Percentiles rank a stretch among this genome's conserved stretches.
phyloP scores from a whole-genome alignment of 2,113 vertebrate genomes.

The Sapayoa aenigma region DNA sequence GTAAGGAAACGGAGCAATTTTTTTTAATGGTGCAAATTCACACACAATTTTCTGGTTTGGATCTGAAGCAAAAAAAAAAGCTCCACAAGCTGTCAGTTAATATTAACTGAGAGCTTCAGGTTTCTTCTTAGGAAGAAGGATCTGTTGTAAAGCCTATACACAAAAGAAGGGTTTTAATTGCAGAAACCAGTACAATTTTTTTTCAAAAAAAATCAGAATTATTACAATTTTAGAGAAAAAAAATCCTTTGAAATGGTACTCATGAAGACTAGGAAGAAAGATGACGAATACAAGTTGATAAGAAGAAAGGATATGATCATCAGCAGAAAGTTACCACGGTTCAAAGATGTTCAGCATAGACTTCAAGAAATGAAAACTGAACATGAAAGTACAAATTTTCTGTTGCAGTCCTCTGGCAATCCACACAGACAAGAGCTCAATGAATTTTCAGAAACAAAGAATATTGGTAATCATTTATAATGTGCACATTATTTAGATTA shows the following conservation, averaged over 20 bases:
- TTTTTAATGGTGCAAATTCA: neutral
- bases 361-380: neutral
- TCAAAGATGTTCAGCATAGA: neutral
- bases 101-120: neutral
- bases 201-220: neutral
- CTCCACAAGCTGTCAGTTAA: neutral
- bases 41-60: neutral
- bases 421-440: neutral
- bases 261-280: neutral
- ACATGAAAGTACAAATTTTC: neutral
- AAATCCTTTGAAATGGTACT: neutral
- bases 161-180: neutral
- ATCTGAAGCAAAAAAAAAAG: neutral
- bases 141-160: neutral
- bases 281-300: neutral
- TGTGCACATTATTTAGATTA: neutral
- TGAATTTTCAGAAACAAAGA: neutral
- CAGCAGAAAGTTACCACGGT: neutral
- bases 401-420: neutral
- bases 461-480: fast-evolving
- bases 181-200: neutral
- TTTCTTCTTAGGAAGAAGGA: neutral
- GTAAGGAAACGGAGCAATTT: neutral
- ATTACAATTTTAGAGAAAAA: neutral
- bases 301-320: neutral